A percentile compares a stretch with the other conserved stretches of the same genome.
These are phyloP conservation scores for Ondatra zibethicus DNA, from an alignment of 2,113 vertebrate genomes.

Conservation along the genomic window DNA sequence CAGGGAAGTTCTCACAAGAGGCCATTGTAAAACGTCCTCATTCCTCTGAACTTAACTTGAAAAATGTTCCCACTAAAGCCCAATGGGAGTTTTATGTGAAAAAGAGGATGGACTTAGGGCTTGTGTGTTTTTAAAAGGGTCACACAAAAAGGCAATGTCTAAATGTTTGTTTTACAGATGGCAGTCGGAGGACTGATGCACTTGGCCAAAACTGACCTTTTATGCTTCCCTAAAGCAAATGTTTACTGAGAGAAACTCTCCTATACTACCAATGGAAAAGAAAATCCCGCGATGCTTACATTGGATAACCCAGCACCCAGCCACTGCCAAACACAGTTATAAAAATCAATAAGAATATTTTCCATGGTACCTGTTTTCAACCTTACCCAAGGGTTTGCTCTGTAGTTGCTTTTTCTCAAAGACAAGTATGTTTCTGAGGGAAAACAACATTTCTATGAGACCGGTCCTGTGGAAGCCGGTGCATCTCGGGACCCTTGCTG, in stretches of 20 bases:
- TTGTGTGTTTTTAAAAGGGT: conserved; percentile 76
- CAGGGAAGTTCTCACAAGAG: conserved; percentile 66
- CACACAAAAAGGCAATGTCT: conserved; percentile 74
- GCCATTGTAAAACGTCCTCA: conserved; percentile 45
- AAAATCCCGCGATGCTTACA: conserved; percentile 53
- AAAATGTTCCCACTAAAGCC: conserved; percentile 65
- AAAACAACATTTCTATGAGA: conserved; percentile 36
- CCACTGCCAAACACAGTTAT: conserved; percentile 63
- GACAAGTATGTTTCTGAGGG: conserved; percentile 59
- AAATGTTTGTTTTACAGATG: conserved; percentile 76
- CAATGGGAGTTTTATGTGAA: conserved; percentile 64
- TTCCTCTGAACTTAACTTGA: conserved; percentile 67
- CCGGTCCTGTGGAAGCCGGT: neutral
- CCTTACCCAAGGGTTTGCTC: conserved; percentile 19
- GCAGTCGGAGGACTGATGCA: conserved; percentile 29
- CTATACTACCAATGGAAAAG: conserved; percentile 48
- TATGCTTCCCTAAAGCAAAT: conserved; percentile 72
- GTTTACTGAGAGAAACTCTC: conserved; percentile 65
- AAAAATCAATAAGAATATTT: conserved; percentile 74
- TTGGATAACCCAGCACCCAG: conserved; percentile 46
- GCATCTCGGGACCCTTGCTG: neutral
- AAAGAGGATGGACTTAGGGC: conserved; percentile 63
- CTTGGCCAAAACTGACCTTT: conserved; percentile 73
- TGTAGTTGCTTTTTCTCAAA: conserved; percentile 59
- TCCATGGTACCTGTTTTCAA: conserved; percentile 71